These are phyloP conservation scores for Chiloscyllium punctatum DNA, from an alignment of 2,797 vertebrate species.

Conservation along the genomic window DNA sequence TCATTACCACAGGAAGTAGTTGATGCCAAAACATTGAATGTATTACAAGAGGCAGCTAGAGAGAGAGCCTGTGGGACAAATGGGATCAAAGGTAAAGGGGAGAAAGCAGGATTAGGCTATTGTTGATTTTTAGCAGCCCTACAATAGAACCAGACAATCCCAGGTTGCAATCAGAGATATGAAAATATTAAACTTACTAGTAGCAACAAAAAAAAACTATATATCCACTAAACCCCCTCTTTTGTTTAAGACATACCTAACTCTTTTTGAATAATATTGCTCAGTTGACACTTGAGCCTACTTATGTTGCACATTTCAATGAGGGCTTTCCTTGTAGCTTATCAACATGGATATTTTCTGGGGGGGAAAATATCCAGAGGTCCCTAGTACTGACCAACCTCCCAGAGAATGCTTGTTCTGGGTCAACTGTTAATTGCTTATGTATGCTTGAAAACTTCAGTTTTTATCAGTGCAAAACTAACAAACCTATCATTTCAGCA, in stretches of 20 bases:
- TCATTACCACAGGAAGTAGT: no score
- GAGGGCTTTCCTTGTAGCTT: not conserved
- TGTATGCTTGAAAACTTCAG: not conserved
- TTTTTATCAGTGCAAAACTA: not conserved
- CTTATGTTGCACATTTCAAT: not conserved
- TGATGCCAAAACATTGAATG: no score
- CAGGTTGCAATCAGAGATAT: not conserved
- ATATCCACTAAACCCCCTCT: not conserved
- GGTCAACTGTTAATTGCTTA: not conserved
- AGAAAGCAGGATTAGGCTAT: no score
- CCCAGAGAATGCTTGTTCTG: not conserved
- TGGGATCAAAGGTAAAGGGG: no score
- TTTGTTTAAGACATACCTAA: not conserved
- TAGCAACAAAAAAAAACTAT: not conserved
- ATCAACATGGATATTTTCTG: not conserved
- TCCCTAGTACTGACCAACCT: not conserved
- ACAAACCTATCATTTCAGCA: slow-evolving; percentile 37
- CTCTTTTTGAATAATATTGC: not conserved
- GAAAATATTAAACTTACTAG: not conserved
- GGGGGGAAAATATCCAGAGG: not conserved
- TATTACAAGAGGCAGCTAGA: no score
- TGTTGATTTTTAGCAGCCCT: no score
- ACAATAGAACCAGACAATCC: no score
- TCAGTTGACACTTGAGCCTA: not conserved
- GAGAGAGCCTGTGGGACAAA: no score